These are phyloP conservation scores for Acanthococcus lagerstroemiae DNA, from an alignment of 2,888 invertebrate species.

Conservation along the genomic window DNA sequence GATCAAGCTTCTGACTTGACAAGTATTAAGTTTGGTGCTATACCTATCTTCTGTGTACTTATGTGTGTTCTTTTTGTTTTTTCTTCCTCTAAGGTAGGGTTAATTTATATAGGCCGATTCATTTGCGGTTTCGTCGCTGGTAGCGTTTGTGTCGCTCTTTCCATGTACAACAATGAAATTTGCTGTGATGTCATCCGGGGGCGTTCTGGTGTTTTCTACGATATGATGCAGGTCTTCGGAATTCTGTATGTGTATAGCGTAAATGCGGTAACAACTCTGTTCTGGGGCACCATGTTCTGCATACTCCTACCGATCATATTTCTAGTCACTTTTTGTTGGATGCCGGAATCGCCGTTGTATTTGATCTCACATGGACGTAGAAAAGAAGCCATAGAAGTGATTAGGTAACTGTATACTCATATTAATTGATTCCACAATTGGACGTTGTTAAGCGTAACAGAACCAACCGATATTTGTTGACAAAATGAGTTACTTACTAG, in stretches of 20 bases:
- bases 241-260: conserved; percentile 43
- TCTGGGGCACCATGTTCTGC: conserved; percentile 37
- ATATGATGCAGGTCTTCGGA: conserved; percentile 45
- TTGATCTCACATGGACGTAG: conserved; percentile 33
- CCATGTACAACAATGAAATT: conserved; percentile 44
- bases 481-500: no score
- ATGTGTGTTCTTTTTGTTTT: not conserved
- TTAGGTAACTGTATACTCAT: conserved; percentile 24
- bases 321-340: conserved; percentile 32
- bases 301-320: conserved; percentile 33
- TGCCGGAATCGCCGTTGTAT: conserved; percentile 36
- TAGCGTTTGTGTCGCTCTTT: conserved; percentile 42
- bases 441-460: no score
- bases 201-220: conserved; percentile 44
- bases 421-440: no score
- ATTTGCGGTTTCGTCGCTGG: conserved; percentile 43
- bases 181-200: conserved; percentile 44
- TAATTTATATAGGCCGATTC: conserved; percentile 37
- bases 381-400: conserved; percentile 31
- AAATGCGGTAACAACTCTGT: conserved; percentile 42
- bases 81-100: conserved; percentile 21
- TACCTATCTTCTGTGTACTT: not conserved
- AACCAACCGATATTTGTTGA: no score
- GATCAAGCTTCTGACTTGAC: no score
- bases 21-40: no score